phyloP scores from a whole-genome alignment of 2,113 vertebrate species.

The Hyaena hyaena region DNA sequence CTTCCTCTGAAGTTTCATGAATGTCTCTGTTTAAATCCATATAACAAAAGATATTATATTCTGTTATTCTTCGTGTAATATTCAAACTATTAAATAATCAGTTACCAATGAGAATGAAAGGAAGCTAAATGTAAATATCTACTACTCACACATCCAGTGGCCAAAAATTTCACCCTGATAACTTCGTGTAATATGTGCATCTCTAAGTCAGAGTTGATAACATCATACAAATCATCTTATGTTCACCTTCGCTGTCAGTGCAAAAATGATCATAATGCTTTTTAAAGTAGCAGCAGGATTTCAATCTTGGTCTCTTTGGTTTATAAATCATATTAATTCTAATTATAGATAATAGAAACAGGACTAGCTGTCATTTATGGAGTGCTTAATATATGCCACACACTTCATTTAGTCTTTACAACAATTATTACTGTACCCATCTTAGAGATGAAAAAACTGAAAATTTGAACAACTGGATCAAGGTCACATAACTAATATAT shows the following conservation, averaged over 20 bases:
- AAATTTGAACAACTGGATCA: not conserved
- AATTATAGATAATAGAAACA: not conserved
- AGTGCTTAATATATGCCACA: not conserved
- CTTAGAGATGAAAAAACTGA: not conserved
- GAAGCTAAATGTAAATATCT: not conserved
- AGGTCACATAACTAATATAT: not conserved
- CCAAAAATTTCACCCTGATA: not conserved
- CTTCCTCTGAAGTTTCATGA: not conserved
- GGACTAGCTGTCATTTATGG: not conserved
- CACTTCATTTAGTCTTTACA: not conserved
- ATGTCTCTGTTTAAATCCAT: not conserved
- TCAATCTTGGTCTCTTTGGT: not conserved
- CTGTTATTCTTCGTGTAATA: not conserved
- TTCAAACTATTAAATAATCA: not conserved
- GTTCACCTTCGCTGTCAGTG: not conserved
- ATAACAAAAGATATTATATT: not conserved
- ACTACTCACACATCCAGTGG: no score
- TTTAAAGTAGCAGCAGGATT: not conserved
- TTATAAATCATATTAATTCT: not conserved
- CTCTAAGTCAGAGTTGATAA: not conserved
- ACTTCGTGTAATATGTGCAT: fast-evolving
- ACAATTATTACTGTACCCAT: not conserved
- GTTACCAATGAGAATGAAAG: not conserved
- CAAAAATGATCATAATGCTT: not conserved
- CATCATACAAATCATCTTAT: no score